Evolutionary conservation across 1,140 invertebrate genomes (phyloP), one percentile per base, ranked within the genome.

Genomic region (Nephotettix cincticeps): DNA sequence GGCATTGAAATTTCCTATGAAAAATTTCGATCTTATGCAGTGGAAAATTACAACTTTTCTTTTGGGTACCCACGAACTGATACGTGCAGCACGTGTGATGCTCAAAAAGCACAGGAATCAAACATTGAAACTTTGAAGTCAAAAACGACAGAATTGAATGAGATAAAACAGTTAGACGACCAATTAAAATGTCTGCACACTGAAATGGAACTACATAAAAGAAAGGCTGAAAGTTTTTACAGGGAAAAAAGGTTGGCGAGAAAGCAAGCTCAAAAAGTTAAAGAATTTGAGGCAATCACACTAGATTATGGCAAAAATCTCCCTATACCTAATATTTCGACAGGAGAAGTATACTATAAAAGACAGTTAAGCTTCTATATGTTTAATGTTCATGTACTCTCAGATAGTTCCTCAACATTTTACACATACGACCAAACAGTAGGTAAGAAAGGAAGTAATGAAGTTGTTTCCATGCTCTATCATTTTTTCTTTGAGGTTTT

Each of bases 1-100:
- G 23, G 36, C 3, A 4, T 27, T 21, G 63, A 71, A 69, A 67
- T 71, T 64, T 68, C 65, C 13, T 73, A 71, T 32, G 69, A 71
- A 65, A 40, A 29, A 29, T 71, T 40, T 51, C 29, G 32, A 19
- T 14, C 45, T 1, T 43, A 45, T 19, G 40, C 65, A 28, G 40
- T 21, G 25, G 45, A 56, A 45, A 71, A 65, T 40, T 71, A 45
- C 43, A 71, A 73, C 43, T 64, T 73, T n/a, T 45, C 54, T 27
- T 73, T 73, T 45, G 72, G 72, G 25, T 73, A 73, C 30, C 69
- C 72, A 23, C 21, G 69, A 30, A 63, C 36, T n/a, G 72, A 73
- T 61, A 68, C 69, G 13, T 73, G 69, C 23, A 61, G 56, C 19
- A 51, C 32, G 32, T 36, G 32, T 36, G 32, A 36, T 36, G 32